Percentiles rank a stretch among this genome's conserved stretches.
phyloP scores from a whole-genome alignment of 2,113 vertebrate genomes.

The Takifugu bimaculatus region DNA sequence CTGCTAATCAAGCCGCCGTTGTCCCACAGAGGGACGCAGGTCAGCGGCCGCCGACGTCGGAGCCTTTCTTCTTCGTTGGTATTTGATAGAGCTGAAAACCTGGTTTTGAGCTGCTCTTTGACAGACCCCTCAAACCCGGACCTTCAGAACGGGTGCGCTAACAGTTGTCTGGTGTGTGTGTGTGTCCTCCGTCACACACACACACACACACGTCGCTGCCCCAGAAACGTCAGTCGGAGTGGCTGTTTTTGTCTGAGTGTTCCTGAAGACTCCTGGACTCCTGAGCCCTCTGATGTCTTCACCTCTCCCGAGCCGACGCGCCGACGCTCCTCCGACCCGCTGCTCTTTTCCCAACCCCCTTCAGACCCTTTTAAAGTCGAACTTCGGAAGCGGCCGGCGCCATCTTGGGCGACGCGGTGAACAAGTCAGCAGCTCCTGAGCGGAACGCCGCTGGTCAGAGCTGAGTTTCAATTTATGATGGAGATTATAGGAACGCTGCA shows the following conservation, averaged over 20 bases:
- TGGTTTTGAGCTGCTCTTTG: too few species aligned
- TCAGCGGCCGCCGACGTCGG: too few species aligned
- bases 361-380: conserved; percentile 24
- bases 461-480: background rate
- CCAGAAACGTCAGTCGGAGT: conserved; percentile 62
- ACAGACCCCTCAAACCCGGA: too few species aligned
- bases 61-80: too few species aligned
- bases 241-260: conserved; percentile 24
- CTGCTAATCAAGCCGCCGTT: too few species aligned
- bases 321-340: conserved; percentile 12
- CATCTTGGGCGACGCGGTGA: background rate
- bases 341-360: conserved; percentile 25
- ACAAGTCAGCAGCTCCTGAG: too few species aligned
- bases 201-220: conserved; percentile 32
- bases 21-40: too few species aligned
- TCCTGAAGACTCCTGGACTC: conserved; percentile 30
- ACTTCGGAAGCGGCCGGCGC: background rate
- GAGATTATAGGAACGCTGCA: conserved; percentile 17
- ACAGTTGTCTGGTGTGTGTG: too few species aligned
- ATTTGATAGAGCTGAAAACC: too few species aligned
- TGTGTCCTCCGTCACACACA: conserved; percentile 4
- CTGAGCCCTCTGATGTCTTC: conserved; percentile 48
- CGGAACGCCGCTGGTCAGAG: too few species aligned
- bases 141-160: too few species aligned
- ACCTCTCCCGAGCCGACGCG: conserved; percentile 6